Percentiles rank a stretch among this genome's conserved stretches.
These are phyloP conservation scores for Augiades crinisus DNA, from an alignment of 2,888 invertebrate genomes.

Conservation along the genomic window DNA sequence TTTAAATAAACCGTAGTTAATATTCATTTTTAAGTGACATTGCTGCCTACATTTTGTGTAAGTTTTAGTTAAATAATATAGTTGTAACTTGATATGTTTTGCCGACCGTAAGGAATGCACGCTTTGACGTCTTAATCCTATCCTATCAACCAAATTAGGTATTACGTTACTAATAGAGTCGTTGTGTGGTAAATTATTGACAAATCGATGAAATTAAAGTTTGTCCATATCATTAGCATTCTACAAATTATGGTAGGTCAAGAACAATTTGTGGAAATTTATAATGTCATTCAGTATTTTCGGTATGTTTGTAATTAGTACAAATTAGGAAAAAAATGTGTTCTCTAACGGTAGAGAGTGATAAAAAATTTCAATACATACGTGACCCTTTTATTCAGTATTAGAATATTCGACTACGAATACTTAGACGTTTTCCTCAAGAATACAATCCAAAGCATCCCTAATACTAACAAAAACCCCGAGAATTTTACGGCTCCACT, in stretches of 20 bases:
- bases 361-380: too few relatives aligned
- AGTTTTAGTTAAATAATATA: conserved; percentile 48
- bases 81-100: conserved; percentile 64
- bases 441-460: background rate
- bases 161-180: conserved; percentile 55
- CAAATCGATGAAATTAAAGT: conserved; percentile 45
- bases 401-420: too few relatives aligned
- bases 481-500: conserved; percentile 32
- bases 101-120: conserved; percentile 61
- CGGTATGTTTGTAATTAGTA: background rate
- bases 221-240: conserved; percentile 56
- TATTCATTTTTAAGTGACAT: background rate
- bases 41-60: background rate
- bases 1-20: background rate
- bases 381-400: too few relatives aligned
- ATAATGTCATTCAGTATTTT: background rate
- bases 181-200: conserved; percentile 55
- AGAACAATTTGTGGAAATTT: conserved; percentile 35
- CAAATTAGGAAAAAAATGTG: background rate
- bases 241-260: conserved; percentile 65
- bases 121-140: conserved; percentile 78
- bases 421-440: background rate
- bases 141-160: conserved; percentile 71
- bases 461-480: conserved; percentile 19
- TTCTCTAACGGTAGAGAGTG: too few relatives aligned